phyloP scores from a whole-genome alignment of 2,797 vertebrate species.

The Mallotus villosus region DNA sequence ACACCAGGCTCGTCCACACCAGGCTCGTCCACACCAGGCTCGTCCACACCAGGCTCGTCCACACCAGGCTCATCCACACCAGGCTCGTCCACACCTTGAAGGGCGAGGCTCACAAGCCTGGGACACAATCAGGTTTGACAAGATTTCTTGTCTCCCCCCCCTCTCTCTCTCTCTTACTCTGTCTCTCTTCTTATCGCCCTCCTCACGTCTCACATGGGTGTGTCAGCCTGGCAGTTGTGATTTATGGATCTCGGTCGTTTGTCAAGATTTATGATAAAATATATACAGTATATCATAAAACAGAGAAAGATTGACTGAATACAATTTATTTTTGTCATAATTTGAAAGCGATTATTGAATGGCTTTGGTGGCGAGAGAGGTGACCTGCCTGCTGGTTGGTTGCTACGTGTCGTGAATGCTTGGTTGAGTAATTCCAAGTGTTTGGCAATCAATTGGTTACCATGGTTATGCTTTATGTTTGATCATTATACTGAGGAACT shows the following conservation, averaged over 20 bases:
- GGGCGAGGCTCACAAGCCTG: conserved; percentile 49
- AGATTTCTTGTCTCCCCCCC: conserved; percentile 50
- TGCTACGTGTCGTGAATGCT: too few species aligned
- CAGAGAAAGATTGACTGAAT: too few species aligned
- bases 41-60: conserved; percentile 28
- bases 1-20: conserved; percentile 29
- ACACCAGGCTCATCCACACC: conserved; percentile 33
- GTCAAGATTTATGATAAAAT: too few species aligned
- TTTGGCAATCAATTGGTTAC: too few species aligned
- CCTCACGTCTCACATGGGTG: not conserved
- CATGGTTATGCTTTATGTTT: too few species aligned
- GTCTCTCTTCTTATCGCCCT: not conserved
- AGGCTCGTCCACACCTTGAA: conserved; percentile 28
- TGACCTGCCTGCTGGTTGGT: too few species aligned
- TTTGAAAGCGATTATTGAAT: not conserved
- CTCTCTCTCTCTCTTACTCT: not conserved
- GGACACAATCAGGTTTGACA: conserved; percentile 57
- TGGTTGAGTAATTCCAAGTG: too few species aligned
- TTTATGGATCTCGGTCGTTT: not conserved
- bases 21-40: conserved; percentile 26
- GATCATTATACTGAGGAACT: too few species aligned
- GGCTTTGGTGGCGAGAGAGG: too few species aligned
- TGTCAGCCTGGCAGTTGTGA: not conserved
- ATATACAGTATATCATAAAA: too few species aligned
- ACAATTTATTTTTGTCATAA: too few species aligned